Evolutionary conservation across 2,888 invertebrate species (phyloP), one percentile per base, ranked within the genome.

Genomic region (Leptinotarsa tumamoca): DNA sequence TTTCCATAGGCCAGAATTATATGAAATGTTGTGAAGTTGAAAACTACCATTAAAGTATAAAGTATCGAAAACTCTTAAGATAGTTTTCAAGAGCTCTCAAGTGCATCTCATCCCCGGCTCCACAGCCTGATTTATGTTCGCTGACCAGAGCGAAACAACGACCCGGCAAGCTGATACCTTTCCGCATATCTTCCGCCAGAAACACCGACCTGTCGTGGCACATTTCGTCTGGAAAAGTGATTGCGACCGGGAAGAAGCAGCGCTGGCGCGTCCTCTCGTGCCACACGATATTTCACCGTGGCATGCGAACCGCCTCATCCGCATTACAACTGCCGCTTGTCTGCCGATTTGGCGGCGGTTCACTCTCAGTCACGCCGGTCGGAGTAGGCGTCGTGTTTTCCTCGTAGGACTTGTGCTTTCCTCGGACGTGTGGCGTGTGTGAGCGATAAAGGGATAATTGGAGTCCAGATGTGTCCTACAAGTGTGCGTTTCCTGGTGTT

Each of bases 311-410:
- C 84, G 81, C 85, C 83, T 85, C 85, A 83, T 82, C 84, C 83
- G 84, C 84, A 86, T 86, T 86, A 85, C 85, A 86, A 86, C 85
- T 84, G 84, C 84, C 83, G 85, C 82, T 78, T 70, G 75, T 70
- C 75, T 71, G 76, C 77, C 76, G 71, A 66, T 54, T 58, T 67
- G 69, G 68, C 76, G 72, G 71, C 23, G 72, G 73, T 61, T 73
- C 76, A 70, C 69, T 68, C 58, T 54, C 79, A 80, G 78, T 78
- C 78, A 78, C 79, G 76, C 76, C 74, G 78, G 76, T 76, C 77
- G 80, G 80, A 23, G 21, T 27, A 67, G 54, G 82, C 79, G 78
- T 78, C 77, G 80, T 81, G 83, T 82, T 81, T 82, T 81, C 81
- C 79, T 81, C 81, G 82, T 83, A 4, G 50, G 67, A 50, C 67